These are phyloP conservation scores for Paracanthobrama guichenoti DNA, from an alignment of 2,113 vertebrate species.

Conservation along the genomic window DNA sequence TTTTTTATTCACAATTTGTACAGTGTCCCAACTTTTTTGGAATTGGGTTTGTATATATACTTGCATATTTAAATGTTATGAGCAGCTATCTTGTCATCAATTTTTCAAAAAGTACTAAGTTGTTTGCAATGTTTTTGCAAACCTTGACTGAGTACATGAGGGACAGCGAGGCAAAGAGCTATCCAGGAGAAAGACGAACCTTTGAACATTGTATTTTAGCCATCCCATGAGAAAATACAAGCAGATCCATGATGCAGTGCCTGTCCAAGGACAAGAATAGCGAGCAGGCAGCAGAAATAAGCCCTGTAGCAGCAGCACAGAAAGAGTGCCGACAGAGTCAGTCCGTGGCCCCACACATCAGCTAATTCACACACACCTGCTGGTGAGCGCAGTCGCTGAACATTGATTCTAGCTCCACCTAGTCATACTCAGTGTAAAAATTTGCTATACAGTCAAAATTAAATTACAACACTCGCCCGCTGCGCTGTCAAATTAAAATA, in stretches of 20 bases:
- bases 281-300: slow-evolving; percentile 20
- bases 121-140: slow-evolving; percentile 3
- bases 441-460: slow-evolving; percentile 15
- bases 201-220: slow-evolving; percentile 36
- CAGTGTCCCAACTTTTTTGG: no score
- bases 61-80: not conserved
- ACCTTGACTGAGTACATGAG: not conserved
- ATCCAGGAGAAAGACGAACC: not conserved
- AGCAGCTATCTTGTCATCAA: not conserved
- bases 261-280: slow-evolving; percentile 39
- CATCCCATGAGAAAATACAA: slow-evolving; percentile 27
- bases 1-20: no score
- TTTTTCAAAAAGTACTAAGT: not conserved
- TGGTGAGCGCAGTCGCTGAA: slow-evolving; percentile 9
- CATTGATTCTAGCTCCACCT: slow-evolving; percentile 19
- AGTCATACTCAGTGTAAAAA: not conserved
- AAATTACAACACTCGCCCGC: slow-evolving; percentile 17
- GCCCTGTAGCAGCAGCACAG: not conserved
- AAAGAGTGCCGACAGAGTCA: slow-evolving; percentile 36
- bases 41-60: no score
- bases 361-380: slow-evolving; percentile 29
- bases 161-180: not conserved
- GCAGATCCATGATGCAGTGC: slow-evolving; percentile 27
- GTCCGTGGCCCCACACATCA: not conserved
- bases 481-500: slow-evolving; percentile 24